phyloP scores from a whole-genome alignment of 2,797 vertebrate genomes.

The Babyrousa celebensis region DNA sequence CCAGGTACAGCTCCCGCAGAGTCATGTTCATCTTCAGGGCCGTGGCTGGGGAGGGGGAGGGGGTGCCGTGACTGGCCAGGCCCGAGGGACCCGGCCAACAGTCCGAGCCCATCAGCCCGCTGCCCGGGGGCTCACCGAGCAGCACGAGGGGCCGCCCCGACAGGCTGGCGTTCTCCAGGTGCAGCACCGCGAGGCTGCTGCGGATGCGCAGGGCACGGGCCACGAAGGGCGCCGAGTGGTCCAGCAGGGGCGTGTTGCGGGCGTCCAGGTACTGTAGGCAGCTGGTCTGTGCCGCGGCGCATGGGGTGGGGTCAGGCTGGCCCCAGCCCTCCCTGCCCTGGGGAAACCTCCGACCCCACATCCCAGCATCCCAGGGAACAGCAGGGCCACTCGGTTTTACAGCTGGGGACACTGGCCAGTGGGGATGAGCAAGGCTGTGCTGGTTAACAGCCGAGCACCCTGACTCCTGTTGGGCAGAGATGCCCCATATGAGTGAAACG shows the following conservation, averaged over 20 bases:
- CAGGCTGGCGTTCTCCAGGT: conserved; percentile 96
- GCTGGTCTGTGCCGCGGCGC: conserved; percentile 92
- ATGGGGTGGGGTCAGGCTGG: neutral
- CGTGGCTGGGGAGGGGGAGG: conserved; percentile 89
- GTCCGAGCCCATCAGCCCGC: neutral
- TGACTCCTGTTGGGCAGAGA: neutral
- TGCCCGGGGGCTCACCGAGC: conserved; percentile 91
- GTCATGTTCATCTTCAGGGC: conserved; percentile 99
- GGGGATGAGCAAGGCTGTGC: rapidly evolving
- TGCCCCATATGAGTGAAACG: rapidly evolving
- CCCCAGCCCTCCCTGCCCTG: neutral
- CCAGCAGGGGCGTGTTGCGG: conserved; percentile 96
- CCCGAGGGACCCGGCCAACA: neutral
- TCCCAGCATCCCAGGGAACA: neutral
- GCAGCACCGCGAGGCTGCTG: conserved; percentile 95
- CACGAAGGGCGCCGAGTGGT: conserved; percentile 97
- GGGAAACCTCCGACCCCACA: neutral
- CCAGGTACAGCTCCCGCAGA: conserved; percentile 96
- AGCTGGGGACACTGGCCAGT: neutral
- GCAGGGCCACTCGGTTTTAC: neutral
- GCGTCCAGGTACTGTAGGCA: conserved; percentile 98
- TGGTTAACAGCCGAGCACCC: neutral
- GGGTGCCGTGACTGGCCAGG: neutral
- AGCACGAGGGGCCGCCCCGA: conserved; percentile 97
- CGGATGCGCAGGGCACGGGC: conserved; percentile 97